Base-by-base conservation (phyloP, 1,140 invertebrate genomes). In the Camponotus vicinus region DNA sequence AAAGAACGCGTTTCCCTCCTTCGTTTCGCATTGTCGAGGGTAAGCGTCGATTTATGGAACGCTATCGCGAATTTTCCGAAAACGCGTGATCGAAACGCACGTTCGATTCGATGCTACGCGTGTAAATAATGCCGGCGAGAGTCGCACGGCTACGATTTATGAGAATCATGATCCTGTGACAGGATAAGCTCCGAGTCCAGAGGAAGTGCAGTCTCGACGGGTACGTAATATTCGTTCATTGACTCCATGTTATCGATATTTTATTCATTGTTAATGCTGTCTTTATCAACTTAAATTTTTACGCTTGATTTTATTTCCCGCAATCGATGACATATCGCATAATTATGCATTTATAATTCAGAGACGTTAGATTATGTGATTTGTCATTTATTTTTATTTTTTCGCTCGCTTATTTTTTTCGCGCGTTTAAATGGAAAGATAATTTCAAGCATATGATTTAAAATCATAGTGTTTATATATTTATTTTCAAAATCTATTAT, bases 151-250 rank as follows among this genome's bases (percentile, higher is more conserved):
- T 34, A 45, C 18, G 79, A 83, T 59, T 83, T 21, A 73, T 18
- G 49, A 18, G 49, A 55, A 55, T 55, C 18, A 27, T n/a, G 49
- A 55, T 73, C 49, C 15, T 73, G 37, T n/a, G n/a, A 52, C 69
- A 40, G 40, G 69, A 83, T 15, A 34, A 34, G 64, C 27, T 7
- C 15, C 27, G 76, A 49, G 15, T 52, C 49, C n/a, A 18, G 0
- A 27, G 42, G 32, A 79, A 64, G 40, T 18, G 49, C 78, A 70
- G 11, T 0, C 37, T 6, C 52, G 55, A 11, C 49, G 55, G 55
- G 79, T 83, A 83, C 3, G 79, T 75, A 73, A 45, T 27, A n/a
- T 67, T n/a, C 69, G n/a, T 61, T 61, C 13, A n/a, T 59, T 57
- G 79, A 59, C 55, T 73, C 79, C 52, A 70, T 59, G 15, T 83